phyloP scores from a whole-genome alignment of 2,888 invertebrate species.

The Bellardia bayeri region DNA sequence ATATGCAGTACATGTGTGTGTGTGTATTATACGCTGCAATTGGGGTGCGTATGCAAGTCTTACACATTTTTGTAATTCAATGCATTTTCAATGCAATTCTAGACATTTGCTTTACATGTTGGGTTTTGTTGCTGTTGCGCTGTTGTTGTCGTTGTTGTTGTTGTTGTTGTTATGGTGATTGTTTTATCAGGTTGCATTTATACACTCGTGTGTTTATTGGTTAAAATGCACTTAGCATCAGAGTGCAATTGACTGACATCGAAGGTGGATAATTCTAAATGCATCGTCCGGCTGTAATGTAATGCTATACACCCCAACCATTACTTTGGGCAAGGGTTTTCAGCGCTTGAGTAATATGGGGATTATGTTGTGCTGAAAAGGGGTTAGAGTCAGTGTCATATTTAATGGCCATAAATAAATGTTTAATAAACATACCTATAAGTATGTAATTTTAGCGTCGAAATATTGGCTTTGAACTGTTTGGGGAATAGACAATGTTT shows the following conservation, averaged over 20 bases:
- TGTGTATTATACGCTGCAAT: neutral
- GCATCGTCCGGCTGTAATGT: constrained; percentile 22
- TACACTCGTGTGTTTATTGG: constrained; percentile 49
- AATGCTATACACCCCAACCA: neutral
- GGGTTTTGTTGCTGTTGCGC: neutral
- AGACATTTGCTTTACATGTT: constrained; percentile 35
- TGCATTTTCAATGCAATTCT: constrained; percentile 57
- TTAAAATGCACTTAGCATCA: constrained; percentile 62
- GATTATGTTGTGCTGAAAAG: neutral
- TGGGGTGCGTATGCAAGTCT: constrained; percentile 64
- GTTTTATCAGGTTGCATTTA: constrained; percentile 23
- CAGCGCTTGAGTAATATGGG: neutral
- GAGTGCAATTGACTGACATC: constrained; percentile 63
- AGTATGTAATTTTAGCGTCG: too few species aligned
- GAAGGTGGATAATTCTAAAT: constrained; percentile 52
- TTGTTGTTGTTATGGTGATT: constrained; percentile 1
- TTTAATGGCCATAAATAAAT: neutral
- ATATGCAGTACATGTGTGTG: neutral
- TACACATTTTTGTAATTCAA: constrained; percentile 66
- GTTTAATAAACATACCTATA: too few species aligned
- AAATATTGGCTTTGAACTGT: too few species aligned
- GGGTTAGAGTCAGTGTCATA: neutral
- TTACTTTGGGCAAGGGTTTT: neutral
- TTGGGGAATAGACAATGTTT: too few species aligned
- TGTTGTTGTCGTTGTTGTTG: constrained; percentile 17